A percentile compares a stretch with the other conserved stretches of the same genome.
phyloP scores from a whole-genome alignment of 2,113 vertebrate genomes.

The Oncorhynchus gorbuscha region DNA sequence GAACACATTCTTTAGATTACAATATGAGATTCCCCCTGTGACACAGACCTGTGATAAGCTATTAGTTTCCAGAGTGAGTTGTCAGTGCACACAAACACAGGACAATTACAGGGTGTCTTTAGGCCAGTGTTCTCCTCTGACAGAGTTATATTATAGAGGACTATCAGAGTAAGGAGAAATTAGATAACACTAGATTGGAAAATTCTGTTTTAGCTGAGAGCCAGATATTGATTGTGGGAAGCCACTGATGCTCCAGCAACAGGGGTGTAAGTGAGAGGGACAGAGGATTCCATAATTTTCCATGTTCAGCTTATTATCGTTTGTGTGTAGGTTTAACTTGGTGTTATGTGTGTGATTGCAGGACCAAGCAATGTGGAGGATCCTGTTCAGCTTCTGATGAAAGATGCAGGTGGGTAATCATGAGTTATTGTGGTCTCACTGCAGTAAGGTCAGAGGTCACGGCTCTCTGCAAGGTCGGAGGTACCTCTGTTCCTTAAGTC shows the following conservation, averaged over 20 bases:
- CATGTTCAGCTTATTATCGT: no score
- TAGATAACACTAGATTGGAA: slow-evolving; percentile 36
- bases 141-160: slow-evolving; percentile 44
- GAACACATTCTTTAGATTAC: no score
- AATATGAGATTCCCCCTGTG: no score
- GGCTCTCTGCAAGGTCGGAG: neutral
- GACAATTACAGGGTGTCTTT: slow-evolving; percentile 22
- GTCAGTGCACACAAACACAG: slow-evolving; percentile 5
- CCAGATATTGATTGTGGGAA: slow-evolving; percentile 41
- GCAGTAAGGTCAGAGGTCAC: slow-evolving; percentile 20
- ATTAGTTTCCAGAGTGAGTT: no score
- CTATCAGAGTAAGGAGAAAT: slow-evolving; percentile 19
- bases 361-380: slow-evolving; percentile 86
- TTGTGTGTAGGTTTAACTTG: no score
- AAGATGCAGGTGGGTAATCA: slow-evolving; percentile 87
- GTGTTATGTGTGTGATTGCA: slow-evolving; percentile 51
- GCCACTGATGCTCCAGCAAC: neutral
- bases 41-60: no score
- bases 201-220: slow-evolving; percentile 48
- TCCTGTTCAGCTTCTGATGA: slow-evolving; percentile 86
- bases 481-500: neutral
- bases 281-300: no score
- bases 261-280: no score
- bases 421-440: neutral
- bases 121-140: slow-evolving; percentile 36